Conservation (phyloP, 2,797 vertebrate species). For the Ceyx erithaca region DNA sequence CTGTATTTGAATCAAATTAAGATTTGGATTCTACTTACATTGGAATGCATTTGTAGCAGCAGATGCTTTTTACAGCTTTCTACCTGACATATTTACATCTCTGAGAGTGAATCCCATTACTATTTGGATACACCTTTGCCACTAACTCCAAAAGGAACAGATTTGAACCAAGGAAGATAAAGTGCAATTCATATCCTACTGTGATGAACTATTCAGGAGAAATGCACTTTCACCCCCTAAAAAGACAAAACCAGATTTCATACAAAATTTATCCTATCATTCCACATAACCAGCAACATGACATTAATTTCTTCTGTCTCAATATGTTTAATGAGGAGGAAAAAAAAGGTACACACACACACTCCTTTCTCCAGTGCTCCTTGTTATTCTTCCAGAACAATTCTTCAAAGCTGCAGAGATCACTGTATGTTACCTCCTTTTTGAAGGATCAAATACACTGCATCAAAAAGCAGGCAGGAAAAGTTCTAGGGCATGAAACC, state of each 20-base stretch:
- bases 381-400: constrained; percentile 53
- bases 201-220: not conserved
- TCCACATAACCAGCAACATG: not conserved
- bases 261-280: not conserved
- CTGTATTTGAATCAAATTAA: not conserved
- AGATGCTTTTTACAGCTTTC: not conserved
- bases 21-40: not conserved
- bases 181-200: not conserved
- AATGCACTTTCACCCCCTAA: constrained; percentile 1
- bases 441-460: constrained; percentile 50
- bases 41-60: not conserved
- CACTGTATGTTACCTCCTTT: constrained; percentile 47
- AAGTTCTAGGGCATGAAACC: constrained; percentile 70
- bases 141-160: not conserved
- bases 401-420: constrained; percentile 63
- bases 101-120: not conserved
- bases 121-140: not conserved
- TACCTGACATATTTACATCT: not conserved
- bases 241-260: not conserved
- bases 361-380: constrained; percentile 5
- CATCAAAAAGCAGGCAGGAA: constrained; percentile 60
- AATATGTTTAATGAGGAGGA: not conserved
- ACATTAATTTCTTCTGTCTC: constrained; percentile 6
- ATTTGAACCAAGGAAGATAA: not conserved
- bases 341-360: not conserved